These are phyloP conservation scores for Menidia beryllina DNA, from an alignment of 2,113 vertebrate species.

Conservation along the genomic window DNA sequence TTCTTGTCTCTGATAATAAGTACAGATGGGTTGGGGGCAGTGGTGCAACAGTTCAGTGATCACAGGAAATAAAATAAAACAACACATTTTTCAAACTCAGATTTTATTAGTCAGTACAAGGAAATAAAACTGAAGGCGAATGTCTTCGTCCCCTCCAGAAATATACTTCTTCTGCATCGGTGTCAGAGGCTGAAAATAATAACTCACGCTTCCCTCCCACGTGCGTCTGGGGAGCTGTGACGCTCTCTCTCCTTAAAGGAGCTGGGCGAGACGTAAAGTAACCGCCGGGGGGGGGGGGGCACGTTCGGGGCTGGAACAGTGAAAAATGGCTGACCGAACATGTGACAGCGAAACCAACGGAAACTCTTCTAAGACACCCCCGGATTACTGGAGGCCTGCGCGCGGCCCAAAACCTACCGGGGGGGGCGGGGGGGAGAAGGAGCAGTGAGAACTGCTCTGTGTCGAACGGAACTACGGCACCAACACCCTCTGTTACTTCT, in stretches of 20 bases:
- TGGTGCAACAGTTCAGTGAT: conserved; percentile 10
- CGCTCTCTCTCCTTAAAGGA: conserved; percentile 44
- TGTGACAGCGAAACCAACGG: conserved; percentile 32
- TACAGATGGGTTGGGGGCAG: neutral
- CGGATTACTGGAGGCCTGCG: too few species aligned
- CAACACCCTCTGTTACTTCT: conserved; percentile 28
- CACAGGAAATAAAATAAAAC: conserved; percentile 30
- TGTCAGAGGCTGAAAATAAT: conserved; percentile 44
- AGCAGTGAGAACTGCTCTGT: conserved; percentile 56
- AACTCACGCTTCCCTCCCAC: conserved; percentile 1
- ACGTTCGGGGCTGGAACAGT: conserved; percentile 47
- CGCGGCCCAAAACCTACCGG: conserved; percentile 34
- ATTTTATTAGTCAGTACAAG: conserved; percentile 83
- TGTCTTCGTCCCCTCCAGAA: conserved; percentile 69
- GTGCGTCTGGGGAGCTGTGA: conserved; percentile 1
- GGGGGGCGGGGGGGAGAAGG: conserved; percentile 32
- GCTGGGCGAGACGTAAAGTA: conserved; percentile 50
- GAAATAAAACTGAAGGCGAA: conserved; percentile 69
- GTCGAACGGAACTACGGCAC: conserved; percentile 46
- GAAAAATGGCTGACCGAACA: conserved; percentile 23
- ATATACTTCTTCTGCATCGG: conserved; percentile 57
- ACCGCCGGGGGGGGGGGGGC: conserved; percentile 40
- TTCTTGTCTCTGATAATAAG: neutral
- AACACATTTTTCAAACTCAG: conserved; percentile 77
- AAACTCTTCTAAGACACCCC: conserved; percentile 38